Conservation (phyloP, 30 jellyfish, hydroid and myxozoan genomes). For the Nemopilema nomurai region DNA sequence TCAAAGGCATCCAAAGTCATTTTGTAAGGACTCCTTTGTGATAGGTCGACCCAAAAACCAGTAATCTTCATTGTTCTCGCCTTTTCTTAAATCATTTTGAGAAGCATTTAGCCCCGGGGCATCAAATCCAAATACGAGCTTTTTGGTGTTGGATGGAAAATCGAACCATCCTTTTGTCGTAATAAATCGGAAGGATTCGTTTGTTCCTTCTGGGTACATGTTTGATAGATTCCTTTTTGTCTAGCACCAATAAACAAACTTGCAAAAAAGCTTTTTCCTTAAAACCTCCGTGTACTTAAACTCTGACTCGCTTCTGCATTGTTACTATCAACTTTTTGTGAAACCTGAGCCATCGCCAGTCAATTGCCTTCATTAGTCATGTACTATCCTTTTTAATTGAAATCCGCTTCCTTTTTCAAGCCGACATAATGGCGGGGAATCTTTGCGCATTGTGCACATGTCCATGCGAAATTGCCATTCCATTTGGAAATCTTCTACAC, state of each 20-base stretch:
- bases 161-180: not conserved
- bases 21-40: too few relatives aligned
- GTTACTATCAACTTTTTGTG: not conserved
- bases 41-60: too few relatives aligned
- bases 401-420: not conserved
- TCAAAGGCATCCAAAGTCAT: too few relatives aligned
- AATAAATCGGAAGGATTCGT: not conserved
- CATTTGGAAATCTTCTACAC: not conserved
- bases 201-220: not conserved
- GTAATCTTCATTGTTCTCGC: too few relatives aligned
- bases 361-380: not conserved
- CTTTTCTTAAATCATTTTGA: too few relatives aligned
- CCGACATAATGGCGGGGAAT: constrained; percentile 31
- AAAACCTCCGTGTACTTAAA: not conserved
- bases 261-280: not conserved
- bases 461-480: constrained; percentile 38
- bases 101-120: not conserved
- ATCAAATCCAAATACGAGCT: not conserved
- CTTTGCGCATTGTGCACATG: constrained; percentile 8
- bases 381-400: not conserved
- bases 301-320: not conserved
- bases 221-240: not conserved
- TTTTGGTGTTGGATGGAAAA: not conserved
- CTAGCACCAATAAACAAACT: not conserved
- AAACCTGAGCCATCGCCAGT: not conserved